Evolutionary conservation across 1,140 invertebrate genomes (phyloP).

Genomic region (Bradynema listronoti): DNA sequence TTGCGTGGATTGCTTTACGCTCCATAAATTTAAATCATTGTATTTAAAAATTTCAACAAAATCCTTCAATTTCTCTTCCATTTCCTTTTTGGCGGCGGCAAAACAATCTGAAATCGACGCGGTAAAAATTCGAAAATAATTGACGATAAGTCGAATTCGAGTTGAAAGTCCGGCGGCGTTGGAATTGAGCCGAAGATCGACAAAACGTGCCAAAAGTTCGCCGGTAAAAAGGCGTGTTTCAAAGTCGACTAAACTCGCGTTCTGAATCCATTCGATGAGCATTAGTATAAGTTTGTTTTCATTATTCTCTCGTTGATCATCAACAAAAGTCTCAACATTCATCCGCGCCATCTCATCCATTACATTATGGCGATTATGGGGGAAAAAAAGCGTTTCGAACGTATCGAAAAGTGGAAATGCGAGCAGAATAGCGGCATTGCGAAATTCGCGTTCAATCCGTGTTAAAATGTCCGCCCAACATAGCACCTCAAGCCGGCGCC

Average conservation of each 20-base stretch:
- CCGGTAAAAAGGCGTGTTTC: conserved; percentile 72
- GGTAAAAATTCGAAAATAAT: conserved; percentile 76
- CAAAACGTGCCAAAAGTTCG: conserved; percentile 66
- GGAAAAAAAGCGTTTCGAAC: not conserved
- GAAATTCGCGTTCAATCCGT: conserved; percentile 60
- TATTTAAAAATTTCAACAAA: conserved; percentile 91
- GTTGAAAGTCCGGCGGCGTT: not conserved
- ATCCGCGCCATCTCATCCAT: no score
- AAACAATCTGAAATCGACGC: conserved; percentile 66
- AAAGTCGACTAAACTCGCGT: conserved; percentile 76
- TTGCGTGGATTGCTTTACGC: conserved; percentile 68
- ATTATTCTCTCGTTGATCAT: not conserved
- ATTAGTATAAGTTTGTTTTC: conserved; percentile 34
- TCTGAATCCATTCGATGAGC: conserved; percentile 66
- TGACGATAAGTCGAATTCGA: conserved; percentile 68
- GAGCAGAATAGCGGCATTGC: conserved; percentile 34
- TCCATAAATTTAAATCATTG: conserved; percentile 88
- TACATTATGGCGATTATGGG: no score
- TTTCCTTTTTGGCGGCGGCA: conserved; percentile 63
- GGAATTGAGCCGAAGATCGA: conserved; percentile 15
- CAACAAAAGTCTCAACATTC: not conserved
- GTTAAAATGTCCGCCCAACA: conserved; percentile 74
- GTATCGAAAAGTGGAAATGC: conserved; percentile 48
- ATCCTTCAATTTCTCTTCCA: conserved; percentile 72
- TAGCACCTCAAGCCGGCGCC: conserved; percentile 81